A percentile compares a stretch with the other conserved stretches of the same genome.
These are phyloP conservation scores for Myotis planiceps DNA, from an alignment of 2,797 vertebrate species.

Conservation along the genomic window DNA sequence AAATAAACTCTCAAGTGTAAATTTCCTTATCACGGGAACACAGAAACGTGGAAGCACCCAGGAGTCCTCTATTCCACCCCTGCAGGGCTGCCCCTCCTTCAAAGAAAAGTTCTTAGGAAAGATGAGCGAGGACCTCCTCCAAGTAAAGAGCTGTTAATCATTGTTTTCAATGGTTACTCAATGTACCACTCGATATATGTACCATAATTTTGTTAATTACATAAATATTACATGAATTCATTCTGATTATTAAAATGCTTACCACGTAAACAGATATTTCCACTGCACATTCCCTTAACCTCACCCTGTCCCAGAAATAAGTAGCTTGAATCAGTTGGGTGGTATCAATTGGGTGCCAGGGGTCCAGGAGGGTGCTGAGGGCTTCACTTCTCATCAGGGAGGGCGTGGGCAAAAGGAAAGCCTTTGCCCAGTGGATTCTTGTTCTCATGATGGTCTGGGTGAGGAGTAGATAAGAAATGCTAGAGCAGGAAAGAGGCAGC, in stretches of 20 bases:
- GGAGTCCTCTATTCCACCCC: background rate
- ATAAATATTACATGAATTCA: background rate
- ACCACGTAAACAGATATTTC: background rate
- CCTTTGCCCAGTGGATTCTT: background rate
- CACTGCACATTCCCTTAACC: background rate
- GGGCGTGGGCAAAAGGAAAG: background rate
- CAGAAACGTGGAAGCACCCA: background rate
- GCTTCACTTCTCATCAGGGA: background rate
- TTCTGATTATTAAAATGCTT: conserved; percentile 14
- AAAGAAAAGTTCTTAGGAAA: background rate
- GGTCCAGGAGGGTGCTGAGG: background rate
- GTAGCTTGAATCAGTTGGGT: background rate
- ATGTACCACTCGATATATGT: background rate
- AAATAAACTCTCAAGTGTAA: background rate
- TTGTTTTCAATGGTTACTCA: background rate
- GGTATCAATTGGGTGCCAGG: too few species aligned
- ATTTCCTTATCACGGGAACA: background rate
- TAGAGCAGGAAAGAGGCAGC: too few species aligned
- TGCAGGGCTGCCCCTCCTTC: background rate
- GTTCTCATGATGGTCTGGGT: background rate
- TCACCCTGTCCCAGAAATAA: background rate
- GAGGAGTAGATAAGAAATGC: background rate
- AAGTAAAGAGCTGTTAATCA: background rate
- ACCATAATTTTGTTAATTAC: background rate
- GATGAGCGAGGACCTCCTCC: background rate